Conservation (phyloP, 1,140 invertebrate genomes). For the Spodoptera litura region DNA sequence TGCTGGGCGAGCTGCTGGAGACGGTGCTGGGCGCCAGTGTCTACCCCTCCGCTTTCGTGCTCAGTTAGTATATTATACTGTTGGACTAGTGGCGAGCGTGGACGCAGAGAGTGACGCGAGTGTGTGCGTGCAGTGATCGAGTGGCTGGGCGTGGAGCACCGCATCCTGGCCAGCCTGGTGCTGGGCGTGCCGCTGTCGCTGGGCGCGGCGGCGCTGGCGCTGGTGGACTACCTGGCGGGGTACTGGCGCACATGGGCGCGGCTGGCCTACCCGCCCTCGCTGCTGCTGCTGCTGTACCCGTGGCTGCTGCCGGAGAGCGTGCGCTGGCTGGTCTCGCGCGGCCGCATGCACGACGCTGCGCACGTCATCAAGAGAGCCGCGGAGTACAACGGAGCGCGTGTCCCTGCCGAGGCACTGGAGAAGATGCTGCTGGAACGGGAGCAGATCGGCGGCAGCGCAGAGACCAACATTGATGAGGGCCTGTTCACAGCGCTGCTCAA, state of each 20-base stretch:
- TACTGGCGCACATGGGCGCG: constrained; percentile 91
- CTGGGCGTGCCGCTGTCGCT: constrained; percentile 89
- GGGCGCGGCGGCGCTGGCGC: constrained; percentile 89
- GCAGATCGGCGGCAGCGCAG: constrained; percentile 59
- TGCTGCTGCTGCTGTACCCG: constrained; percentile 89
- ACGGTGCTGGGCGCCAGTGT: constrained; percentile 85
- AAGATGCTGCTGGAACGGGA: constrained; percentile 72
- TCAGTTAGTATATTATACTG: constrained; percentile 63
- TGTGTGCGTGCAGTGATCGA: constrained; percentile 88
- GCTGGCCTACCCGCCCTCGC: constrained; percentile 89
- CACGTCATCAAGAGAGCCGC: constrained; percentile 88
- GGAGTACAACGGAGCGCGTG: constrained; percentile 87
- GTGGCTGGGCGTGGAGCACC: constrained; percentile 90
- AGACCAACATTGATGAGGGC: constrained; percentile 63
- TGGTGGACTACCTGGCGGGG: constrained; percentile 89
- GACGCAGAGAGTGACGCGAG: too few relatives aligned
- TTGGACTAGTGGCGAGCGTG: too few relatives aligned
- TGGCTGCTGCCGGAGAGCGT: constrained; percentile 90
- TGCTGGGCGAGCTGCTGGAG: constrained; percentile 89
- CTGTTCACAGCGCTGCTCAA: constrained; percentile 72
- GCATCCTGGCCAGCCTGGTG: constrained; percentile 91
- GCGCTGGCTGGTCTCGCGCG: constrained; percentile 91
- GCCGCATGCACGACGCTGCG: constrained; percentile 88
- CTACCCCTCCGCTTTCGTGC: constrained; percentile 77
- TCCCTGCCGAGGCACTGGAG: constrained; percentile 86